A percentile compares a stretch with the other conserved stretches of the same genome.
These are phyloP conservation scores for Amaurobius ferox DNA, from an alignment of 2,888 invertebrate species.

Conservation along the genomic window DNA sequence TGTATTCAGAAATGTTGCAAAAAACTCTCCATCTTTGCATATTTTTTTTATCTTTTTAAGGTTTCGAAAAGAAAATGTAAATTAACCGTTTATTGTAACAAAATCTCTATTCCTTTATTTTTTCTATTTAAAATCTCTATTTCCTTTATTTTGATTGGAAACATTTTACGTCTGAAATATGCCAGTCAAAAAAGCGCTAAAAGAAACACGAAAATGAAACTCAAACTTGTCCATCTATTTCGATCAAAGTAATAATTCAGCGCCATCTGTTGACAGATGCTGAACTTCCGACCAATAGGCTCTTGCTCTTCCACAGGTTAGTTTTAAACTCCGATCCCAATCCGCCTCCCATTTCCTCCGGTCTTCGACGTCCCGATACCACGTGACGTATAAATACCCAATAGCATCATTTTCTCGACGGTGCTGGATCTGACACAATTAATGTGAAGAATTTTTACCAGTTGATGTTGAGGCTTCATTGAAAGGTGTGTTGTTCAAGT, in stretches of 20 bases:
- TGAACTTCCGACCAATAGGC: background rate
- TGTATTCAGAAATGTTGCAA: too few species aligned
- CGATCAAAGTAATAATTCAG: background rate
- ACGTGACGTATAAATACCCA: background rate
- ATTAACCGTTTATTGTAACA: too few species aligned
- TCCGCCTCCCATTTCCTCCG: constrained; percentile 1
- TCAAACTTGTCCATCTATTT: background rate
- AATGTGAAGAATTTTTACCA: background rate
- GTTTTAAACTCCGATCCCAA: background rate
- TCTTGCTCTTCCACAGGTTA: background rate
- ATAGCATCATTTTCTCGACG: background rate
- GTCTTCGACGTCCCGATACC: background rate
- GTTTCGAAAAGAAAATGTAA: too few species aligned
- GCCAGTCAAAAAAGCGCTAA: background rate
- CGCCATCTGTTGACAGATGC: background rate
- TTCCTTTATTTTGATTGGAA: too few species aligned
- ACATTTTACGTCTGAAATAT: too few species aligned
- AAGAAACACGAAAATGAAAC: background rate
- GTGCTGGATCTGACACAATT: background rate
- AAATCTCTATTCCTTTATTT: too few species aligned
- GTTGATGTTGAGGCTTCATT: background rate
- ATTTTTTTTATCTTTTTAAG: too few species aligned
- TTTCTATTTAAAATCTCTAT: too few species aligned
- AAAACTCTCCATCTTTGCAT: too few species aligned
- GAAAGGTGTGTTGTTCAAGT: background rate